Conservation (phyloP, 2,888 invertebrate species). For the Dynastes hyllus region DNA sequence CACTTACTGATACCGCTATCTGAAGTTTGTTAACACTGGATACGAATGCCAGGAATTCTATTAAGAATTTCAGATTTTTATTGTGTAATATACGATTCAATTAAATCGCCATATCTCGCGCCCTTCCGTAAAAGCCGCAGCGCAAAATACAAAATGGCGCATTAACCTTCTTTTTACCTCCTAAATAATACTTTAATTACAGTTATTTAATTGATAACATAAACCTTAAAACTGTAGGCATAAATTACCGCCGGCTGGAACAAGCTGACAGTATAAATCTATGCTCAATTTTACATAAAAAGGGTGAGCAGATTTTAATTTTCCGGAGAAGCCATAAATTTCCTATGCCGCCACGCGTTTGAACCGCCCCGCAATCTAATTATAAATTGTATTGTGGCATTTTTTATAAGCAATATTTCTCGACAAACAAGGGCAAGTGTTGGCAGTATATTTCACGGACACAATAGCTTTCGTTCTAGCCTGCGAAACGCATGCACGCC, state of each 20-base stretch:
- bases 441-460: conserved; percentile 42
- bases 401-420: conserved; percentile 48
- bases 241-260: conserved; percentile 22
- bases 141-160: no score
- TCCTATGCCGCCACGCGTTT: conserved; percentile 35
- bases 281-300: conserved; percentile 43
- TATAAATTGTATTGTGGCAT: conserved; percentile 48
- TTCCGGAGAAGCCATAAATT: conserved; percentile 40
- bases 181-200: conserved; percentile 30
- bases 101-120: no score
- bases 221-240: not conserved
- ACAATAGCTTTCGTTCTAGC: conserved; percentile 33
- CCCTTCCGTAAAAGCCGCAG: no score
- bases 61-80: no score
- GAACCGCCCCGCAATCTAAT: conserved; percentile 44
- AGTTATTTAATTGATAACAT: conserved; percentile 34
- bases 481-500: not conserved
- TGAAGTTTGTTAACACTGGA: no score
- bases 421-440: conserved; percentile 46
- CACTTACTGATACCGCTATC: no score
- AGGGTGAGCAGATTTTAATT: conserved; percentile 46
- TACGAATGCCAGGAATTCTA: no score
- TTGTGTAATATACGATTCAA: no score
- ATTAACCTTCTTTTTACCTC: no score
- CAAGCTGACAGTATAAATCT: conserved; percentile 41